Evolutionary conservation across 2,888 invertebrate species (phyloP).

Genomic region (Athetis lepigone): DNA sequence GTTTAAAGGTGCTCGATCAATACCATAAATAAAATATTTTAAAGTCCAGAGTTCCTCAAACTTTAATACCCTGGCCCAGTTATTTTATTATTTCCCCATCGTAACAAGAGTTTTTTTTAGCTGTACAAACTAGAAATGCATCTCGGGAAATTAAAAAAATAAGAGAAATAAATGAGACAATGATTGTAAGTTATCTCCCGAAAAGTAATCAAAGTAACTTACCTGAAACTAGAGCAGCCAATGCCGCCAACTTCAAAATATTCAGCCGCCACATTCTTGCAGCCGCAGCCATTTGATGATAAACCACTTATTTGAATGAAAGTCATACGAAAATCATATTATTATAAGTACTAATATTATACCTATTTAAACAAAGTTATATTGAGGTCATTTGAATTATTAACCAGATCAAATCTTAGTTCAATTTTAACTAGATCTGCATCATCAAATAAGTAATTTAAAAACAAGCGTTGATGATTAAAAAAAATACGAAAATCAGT

Average conservation of each 20-base stretch:
- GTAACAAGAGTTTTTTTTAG: no score
- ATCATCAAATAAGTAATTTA: background rate
- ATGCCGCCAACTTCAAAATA: slow-evolving; percentile 37
- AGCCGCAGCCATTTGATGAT: slow-evolving; percentile 5
- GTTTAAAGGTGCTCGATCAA: no score
- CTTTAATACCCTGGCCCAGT: no score
- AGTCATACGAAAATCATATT: slow-evolving; percentile 44
- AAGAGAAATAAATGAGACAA: background rate
- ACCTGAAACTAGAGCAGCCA: slow-evolving; percentile 54
- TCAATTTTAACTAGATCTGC: background rate
- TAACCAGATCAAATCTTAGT: background rate
- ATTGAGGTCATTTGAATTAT: slow-evolving; percentile 4
- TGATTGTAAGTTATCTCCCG: background rate
- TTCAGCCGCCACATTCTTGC: slow-evolving; percentile 41
- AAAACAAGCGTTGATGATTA: slow-evolving; percentile 20
- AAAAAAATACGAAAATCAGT: slow-evolving; percentile 13
- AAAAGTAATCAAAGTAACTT: slow-evolving; percentile 22
- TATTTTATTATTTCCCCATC: no score
- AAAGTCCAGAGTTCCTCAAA: no score
- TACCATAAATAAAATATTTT: no score
- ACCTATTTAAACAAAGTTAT: slow-evolving; percentile 3
- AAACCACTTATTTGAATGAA: slow-evolving; percentile 39
- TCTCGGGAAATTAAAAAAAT: no score
- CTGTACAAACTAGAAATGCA: no score
- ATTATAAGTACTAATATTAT: no score